These are phyloP conservation scores for Phalacrocorax carbo DNA, from an alignment of 2,113 vertebrate genomes.

Conservation along the genomic window DNA sequence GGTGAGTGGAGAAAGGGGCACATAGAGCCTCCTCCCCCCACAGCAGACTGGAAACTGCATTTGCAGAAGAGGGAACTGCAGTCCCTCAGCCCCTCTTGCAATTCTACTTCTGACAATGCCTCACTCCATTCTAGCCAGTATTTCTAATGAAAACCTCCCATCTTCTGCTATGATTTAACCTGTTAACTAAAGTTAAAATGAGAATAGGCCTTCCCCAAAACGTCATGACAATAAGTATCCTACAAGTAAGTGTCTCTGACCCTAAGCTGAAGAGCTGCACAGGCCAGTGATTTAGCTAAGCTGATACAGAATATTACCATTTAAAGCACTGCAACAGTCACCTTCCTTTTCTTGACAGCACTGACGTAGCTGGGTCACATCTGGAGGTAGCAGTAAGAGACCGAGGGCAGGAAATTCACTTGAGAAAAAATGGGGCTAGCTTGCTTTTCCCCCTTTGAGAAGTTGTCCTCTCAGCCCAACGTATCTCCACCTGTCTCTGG, in stretches of 20 bases:
- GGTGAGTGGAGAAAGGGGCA: not conserved
- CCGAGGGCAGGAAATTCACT: not conserved
- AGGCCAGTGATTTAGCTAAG: not conserved
- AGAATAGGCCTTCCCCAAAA: not conserved
- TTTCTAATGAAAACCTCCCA: not conserved
- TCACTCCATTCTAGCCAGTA: not conserved
- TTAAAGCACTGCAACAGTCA: not conserved
- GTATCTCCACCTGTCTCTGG: not conserved
- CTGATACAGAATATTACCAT: not conserved
- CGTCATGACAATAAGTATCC: not conserved
- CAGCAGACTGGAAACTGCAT: not conserved
- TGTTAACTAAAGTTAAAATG: not conserved
- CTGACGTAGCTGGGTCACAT: rapidly evolving
- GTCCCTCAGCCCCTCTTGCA: not conserved
- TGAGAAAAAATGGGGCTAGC: not conserved
- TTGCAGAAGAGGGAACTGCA: not conserved
- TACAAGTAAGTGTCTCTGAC: not conserved
- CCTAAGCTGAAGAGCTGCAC: not conserved
- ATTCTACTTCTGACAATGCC: not conserved
- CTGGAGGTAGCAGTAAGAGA: not conserved
- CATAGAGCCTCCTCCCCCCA: not conserved
- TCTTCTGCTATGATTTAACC: not conserved
- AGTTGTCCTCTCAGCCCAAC: not conserved
- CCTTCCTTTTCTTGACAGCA: not conserved
- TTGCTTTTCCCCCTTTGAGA: not conserved